Evolutionary conservation across 2,113 vertebrate genomes (phyloP).

Genomic region (Scortum barcoo): DNA sequence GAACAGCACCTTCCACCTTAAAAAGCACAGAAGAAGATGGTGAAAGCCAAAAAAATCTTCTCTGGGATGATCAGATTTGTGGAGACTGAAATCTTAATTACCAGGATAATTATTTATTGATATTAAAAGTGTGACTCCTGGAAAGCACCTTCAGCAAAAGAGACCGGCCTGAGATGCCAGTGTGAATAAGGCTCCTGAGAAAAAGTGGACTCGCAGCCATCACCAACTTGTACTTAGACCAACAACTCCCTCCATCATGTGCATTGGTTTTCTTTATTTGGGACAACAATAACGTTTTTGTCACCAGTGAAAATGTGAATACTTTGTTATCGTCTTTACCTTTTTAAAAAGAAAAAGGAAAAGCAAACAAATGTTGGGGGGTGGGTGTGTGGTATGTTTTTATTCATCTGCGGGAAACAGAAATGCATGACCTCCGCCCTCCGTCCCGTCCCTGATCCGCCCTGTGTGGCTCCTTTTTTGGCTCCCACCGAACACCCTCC

Average conservation of each 20-base stretch:
- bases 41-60: not conserved
- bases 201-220: slow-evolving; percentile 25
- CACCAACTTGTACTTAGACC: slow-evolving; percentile 53
- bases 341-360: slow-evolving; percentile 46
- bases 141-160: not conserved
- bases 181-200: slow-evolving; percentile 30
- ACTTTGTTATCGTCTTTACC: slow-evolving; percentile 38
- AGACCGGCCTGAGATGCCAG: slow-evolving; percentile 38
- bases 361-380: not conserved
- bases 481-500: slow-evolving; percentile 6
- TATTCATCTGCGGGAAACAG: slow-evolving; percentile 12
- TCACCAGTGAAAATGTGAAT: slow-evolving; percentile 67
- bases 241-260: slow-evolving; percentile 47
- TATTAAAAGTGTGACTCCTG: not conserved
- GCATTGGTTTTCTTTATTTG: slow-evolving; percentile 49
- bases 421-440: slow-evolving; percentile 56
- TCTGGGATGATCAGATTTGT: not conserved
- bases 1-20: not conserved
- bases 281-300: slow-evolving; percentile 26
- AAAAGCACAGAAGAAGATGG: not conserved
- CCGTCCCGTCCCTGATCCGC: not conserved
- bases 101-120: not conserved
- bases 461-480: slow-evolving; percentile 11
- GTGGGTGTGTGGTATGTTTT: not conserved
- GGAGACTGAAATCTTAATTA: not conserved